These are phyloP conservation scores for Xiphophorus hellerii DNA, from an alignment of 2,113 vertebrate genomes.

Conservation along the genomic window DNA sequence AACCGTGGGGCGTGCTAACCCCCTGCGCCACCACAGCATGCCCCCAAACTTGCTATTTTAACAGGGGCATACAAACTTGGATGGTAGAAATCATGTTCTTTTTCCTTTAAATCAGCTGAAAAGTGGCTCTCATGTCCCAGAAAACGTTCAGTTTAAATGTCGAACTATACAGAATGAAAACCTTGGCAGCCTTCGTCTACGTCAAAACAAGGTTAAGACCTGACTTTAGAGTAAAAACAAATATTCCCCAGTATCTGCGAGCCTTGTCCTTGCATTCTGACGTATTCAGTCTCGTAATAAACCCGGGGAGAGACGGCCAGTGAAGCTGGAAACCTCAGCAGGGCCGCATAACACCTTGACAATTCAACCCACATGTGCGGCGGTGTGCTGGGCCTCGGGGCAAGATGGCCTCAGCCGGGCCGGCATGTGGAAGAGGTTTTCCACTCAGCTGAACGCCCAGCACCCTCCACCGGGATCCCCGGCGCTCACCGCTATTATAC, in stretches of 20 bases:
- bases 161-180: background rate
- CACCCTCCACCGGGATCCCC: slow-evolving; percentile 50
- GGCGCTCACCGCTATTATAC: background rate
- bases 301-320: slow-evolving; percentile 56
- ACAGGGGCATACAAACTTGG: too few species aligned
- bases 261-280: slow-evolving; percentile 8
- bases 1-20: too few species aligned
- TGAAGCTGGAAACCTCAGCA: slow-evolving; percentile 50
- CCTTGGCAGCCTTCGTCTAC: background rate
- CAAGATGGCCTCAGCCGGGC: slow-evolving; percentile 33
- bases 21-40: too few species aligned
- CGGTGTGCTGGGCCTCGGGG: slow-evolving; percentile 61
- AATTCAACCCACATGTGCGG: slow-evolving; percentile 79
- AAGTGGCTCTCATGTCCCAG: too few species aligned
- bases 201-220: background rate
- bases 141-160: too few species aligned
- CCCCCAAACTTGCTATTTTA: too few species aligned
- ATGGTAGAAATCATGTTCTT: too few species aligned
- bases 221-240: slow-evolving; percentile 9
- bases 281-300: slow-evolving; percentile 72
- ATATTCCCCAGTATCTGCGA: background rate
- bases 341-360: slow-evolving; percentile 73
- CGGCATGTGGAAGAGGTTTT: slow-evolving; percentile 79
- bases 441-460: slow-evolving; percentile 69
- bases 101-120: too few species aligned